These are phyloP conservation scores for Trichopoda pennipes DNA, from an alignment of 2,888 invertebrate species.

Conservation along the genomic window DNA sequence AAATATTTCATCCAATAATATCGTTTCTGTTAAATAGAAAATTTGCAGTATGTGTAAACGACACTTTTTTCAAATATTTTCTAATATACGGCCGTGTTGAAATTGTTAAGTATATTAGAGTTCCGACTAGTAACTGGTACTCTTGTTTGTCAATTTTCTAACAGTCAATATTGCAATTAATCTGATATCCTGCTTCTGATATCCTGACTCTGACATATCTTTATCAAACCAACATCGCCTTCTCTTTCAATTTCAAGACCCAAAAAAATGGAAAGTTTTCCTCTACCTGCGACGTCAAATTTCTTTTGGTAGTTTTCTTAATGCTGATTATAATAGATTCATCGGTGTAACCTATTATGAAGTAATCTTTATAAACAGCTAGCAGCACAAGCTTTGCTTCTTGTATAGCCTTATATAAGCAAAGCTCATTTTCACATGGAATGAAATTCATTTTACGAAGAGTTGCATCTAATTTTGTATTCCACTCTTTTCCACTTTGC, in stretches of 20 bases:
- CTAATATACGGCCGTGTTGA: no score
- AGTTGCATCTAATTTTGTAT: constrained; percentile 50
- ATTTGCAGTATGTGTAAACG: no score
- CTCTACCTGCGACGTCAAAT: no score
- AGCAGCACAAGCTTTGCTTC: neutral
- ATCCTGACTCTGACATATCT: no score
- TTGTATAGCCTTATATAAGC: constrained; percentile 34
- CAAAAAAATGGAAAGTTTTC: neutral
- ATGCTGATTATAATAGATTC: no score
- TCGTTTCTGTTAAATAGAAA: no score
- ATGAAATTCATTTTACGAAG: constrained; percentile 55
- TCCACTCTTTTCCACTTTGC: constrained; percentile 67
- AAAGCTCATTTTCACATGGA: constrained; percentile 56
- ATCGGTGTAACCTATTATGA: neutral
- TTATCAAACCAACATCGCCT: no score
- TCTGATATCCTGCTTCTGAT: neutral
- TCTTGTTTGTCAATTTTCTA: neutral
- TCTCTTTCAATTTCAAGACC: neutral
- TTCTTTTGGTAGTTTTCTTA: no score
- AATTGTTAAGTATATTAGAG: neutral
- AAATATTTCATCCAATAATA: no score
- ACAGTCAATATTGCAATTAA: neutral
- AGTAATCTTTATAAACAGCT: neutral
- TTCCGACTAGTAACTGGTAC: neutral
- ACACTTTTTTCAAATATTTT: no score